Percentiles rank a stretch among this genome's conserved stretches.
Conservation (phyloP, 1,140 invertebrate species). For the Diabrotica undecimpunctata region DNA sequence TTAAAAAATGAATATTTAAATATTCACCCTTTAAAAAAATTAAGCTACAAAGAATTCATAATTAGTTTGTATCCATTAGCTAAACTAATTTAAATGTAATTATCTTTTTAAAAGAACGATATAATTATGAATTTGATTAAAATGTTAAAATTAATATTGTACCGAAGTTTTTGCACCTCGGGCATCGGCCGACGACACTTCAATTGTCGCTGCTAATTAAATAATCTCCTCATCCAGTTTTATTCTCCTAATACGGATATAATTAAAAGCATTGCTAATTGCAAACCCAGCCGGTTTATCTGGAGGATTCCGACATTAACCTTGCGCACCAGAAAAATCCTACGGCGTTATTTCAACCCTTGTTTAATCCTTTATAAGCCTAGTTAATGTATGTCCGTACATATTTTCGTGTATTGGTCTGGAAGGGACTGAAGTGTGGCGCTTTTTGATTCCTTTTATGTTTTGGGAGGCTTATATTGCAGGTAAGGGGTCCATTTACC, state of each 20-base stretch:
- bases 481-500: no score
- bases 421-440: not conserved
- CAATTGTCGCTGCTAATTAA: not conserved
- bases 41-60: no score
- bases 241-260: not conserved
- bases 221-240: not conserved
- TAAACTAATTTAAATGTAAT: no score
- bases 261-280: not conserved
- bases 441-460: not conserved
- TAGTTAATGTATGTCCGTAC: not conserved
- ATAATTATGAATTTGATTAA: not conserved
- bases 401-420: not conserved
- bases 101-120: no score
- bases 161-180: not conserved
- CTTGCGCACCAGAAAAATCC: not conserved
- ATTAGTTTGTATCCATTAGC: no score
- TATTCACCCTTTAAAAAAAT: no score
- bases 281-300: not conserved
- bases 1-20: no score
- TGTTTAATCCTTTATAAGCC: constrained; percentile 1
- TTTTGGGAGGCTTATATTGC: not conserved
- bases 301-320: not conserved
- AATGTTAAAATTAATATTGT: not conserved
- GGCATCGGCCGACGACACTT: not conserved
- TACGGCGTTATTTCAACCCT: not conserved